Evolutionary conservation across 2,888 invertebrate species (phyloP).

Genomic region (Bellardia pandia): DNA sequence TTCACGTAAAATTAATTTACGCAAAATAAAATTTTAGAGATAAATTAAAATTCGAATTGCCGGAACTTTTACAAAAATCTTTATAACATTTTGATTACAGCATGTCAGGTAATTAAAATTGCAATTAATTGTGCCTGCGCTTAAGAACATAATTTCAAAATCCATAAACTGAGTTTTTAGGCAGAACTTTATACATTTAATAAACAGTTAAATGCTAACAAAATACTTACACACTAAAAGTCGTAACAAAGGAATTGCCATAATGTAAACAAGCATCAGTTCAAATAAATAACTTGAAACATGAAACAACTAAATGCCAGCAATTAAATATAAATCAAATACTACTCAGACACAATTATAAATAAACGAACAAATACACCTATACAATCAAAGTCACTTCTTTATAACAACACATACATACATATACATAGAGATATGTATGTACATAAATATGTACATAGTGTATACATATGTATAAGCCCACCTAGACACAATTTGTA

Average conservation of each 20-base stretch:
- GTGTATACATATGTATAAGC: background rate
- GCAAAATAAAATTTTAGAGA: background rate
- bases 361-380: constrained; percentile 30
- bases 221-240: constrained; percentile 22
- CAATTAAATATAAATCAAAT: constrained; percentile 72
- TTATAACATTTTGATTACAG: background rate
- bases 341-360: constrained; percentile 65
- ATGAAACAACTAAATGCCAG: constrained; percentile 44
- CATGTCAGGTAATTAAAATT: background rate
- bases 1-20: no score
- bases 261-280: constrained; percentile 6
- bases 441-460: background rate
- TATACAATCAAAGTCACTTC: constrained; percentile 11
- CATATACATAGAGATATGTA: no score
- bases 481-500: background rate
- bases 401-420: background rate
- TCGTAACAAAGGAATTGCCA: constrained; percentile 2
- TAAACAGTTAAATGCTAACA: constrained; percentile 37
- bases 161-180: background rate
- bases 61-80: background rate
- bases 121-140: constrained; percentile 1
- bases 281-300: constrained; percentile 28
- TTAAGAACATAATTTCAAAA: background rate
- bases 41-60: background rate
- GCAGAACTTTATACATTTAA: constrained; percentile 28